Conservation (phyloP, 2,888 invertebrate genomes). For the Ectobius pallidus region DNA sequence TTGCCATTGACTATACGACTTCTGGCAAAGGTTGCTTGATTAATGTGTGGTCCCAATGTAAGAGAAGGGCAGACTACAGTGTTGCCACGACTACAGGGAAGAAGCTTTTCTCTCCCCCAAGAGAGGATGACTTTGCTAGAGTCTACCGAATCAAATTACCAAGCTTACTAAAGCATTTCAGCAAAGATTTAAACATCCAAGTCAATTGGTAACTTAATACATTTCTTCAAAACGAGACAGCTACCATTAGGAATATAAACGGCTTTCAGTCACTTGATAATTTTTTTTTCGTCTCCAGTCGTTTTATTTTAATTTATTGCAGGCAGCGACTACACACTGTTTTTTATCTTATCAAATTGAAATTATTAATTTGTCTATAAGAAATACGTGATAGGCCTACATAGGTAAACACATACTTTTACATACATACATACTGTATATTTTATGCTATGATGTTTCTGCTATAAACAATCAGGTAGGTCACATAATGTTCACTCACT, state of each 20-base stretch:
- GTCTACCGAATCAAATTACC: neutral
- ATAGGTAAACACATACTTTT: no score
- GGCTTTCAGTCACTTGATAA: no score
- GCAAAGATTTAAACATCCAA: slow-evolving; percentile 1
- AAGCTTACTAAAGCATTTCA: neutral
- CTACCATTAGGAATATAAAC: slow-evolving; percentile 1
- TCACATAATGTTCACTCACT: no score
- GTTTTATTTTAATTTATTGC: no score
- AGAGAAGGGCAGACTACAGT: neutral
- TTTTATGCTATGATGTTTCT: no score
- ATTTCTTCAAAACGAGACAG: neutral
- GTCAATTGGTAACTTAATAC: slow-evolving; percentile 2
- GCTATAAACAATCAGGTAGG: no score
- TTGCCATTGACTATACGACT: slow-evolving; percentile 1
- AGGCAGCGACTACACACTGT: no score
- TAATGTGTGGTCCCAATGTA: slow-evolving; percentile 2
- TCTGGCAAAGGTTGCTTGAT: slow-evolving; percentile 9
- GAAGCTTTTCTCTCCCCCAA: neutral
- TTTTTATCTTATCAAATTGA: no score
- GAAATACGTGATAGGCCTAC: no score
- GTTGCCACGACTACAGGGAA: neutral
- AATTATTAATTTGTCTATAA: no score
- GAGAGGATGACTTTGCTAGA: neutral
- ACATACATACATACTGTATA: no score
- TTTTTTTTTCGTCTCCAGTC: no score